Base-by-base conservation (phyloP, 2,797 vertebrate genomes). In the Parotocinclus haroldoi region DNA sequence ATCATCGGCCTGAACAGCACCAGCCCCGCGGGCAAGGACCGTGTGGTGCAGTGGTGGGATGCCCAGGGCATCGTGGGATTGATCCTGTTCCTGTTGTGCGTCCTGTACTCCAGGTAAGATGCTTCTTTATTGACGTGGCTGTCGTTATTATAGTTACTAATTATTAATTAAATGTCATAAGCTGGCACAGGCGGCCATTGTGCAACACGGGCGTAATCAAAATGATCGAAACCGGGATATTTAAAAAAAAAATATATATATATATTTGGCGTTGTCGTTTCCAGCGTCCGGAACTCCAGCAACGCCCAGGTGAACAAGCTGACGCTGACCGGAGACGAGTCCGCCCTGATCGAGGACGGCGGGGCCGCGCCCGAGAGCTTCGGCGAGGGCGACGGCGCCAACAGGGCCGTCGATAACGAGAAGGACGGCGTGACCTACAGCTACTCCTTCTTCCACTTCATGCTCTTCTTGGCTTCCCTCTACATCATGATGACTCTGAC, bases 401-500 rank as follows among this genome's bases (percentile, higher is more conserved):
- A 82, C 78, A 86, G 93, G 27, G 97, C 94, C 7, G 69, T 96
- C 58, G 97, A 99, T 81, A 98, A 99, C 0, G 97, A 99, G 83
- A 92, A 86, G 74, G 96, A 98, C 3, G 96, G 95, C 0, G 96
- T 99, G 72, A 97, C 93, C 12, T 99, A 99, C 80, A 98, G 95
- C 61, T 99, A 99, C 66, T 98, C 96, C 9, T 99, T 99, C 87
- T 99, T 98, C 80, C 97, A 99, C 83, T 99, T 99, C 81, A 99
- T 99, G 96, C 90, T 99, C 62, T 99, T 99, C 84, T 83, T 99
- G 84, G 96, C 96, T 0, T 99, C 97, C 0, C 92, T 99, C 7
- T 99, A 99, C 82, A 98, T 99, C 83, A 99, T 99, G 97, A 99
- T 99, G 97, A 99, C 96, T 0, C 91, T 99, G 53, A 99, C 97